Percentiles rank a stretch among this genome's conserved stretches.
phyloP scores from a whole-genome alignment of 2,113 vertebrate species.

The Abramis brama region DNA sequence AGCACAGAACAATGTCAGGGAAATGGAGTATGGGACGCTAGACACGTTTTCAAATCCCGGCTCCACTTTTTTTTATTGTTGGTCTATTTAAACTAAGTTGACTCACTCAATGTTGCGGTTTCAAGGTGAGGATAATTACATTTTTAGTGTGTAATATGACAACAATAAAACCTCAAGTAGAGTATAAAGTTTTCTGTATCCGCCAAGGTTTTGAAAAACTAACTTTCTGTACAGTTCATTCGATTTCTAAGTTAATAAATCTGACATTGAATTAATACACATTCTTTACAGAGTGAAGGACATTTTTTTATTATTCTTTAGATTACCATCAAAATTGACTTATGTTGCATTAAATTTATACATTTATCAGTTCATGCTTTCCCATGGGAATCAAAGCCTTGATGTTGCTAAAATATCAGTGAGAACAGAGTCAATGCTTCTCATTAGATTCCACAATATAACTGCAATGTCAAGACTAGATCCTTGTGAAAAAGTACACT shows the following conservation, averaged over 20 bases:
- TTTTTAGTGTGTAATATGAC: not conserved
- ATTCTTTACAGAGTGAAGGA: not conserved
- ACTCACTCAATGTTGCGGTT: not conserved
- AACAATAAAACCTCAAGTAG: not conserved
- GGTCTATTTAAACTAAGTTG: not conserved
- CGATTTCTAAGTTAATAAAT: not conserved
- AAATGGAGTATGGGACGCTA: not conserved
- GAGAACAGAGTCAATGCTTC: not conserved
- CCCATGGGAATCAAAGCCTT: not conserved
- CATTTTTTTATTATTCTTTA: not conserved
- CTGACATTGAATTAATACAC: not conserved
- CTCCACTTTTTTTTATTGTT: not conserved
- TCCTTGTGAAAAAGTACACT: not conserved
- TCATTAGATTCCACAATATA: not conserved
- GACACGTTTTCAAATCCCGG: not conserved
- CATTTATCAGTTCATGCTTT: not conserved
- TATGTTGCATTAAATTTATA: not conserved
- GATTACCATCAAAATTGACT: not conserved
- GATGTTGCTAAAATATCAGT: not conserved
- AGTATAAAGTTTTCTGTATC: not conserved
- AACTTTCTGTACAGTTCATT: not conserved
- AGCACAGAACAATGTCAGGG: not conserved
- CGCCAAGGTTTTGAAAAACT: not conserved
- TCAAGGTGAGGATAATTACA: not conserved
- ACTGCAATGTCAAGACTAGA: not conserved